A percentile compares a stretch with the other conserved stretches of the same genome.
These are phyloP conservation scores for Callocephalon fimbriatum DNA, from an alignment of 2,113 vertebrate genomes.

Conservation along the genomic window DNA sequence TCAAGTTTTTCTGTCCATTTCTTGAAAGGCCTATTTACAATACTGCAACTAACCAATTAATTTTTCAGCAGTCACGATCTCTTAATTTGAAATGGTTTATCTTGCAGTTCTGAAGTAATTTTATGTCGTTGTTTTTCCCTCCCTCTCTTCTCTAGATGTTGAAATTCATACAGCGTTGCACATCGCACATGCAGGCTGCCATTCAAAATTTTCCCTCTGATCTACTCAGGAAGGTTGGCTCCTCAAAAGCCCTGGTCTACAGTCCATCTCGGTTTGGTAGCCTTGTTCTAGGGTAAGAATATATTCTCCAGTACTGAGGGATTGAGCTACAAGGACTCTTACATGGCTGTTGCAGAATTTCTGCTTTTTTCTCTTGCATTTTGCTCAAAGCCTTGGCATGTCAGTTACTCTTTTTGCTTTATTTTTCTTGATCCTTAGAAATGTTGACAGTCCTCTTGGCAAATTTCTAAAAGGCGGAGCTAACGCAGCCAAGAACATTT, in stretches of 20 bases:
- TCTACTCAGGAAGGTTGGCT: constrained; percentile 66
- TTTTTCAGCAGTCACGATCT: background rate
- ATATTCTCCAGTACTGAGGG: background rate
- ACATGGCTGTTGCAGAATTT: background rate
- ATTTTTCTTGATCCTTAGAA: constrained; percentile 64
- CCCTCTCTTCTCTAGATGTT: constrained; percentile 73
- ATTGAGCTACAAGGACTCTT: background rate
- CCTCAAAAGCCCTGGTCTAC: constrained; percentile 72
- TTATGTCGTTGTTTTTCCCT: background rate
- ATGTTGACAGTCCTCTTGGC: constrained; percentile 57
- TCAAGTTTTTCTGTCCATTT: background rate
- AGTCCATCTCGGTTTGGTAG: constrained; percentile 75
- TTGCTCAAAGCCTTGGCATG: background rate
- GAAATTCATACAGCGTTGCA: constrained; percentile 83
- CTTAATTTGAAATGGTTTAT: background rate
- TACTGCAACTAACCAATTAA: background rate
- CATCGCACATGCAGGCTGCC: constrained; percentile 79
- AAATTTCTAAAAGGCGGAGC: constrained; percentile 62
- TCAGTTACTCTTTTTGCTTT: background rate
- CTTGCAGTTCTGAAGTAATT: background rate
- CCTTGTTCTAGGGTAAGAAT: constrained; percentile 76
- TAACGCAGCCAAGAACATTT: constrained; percentile 65
- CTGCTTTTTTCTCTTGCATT: background rate
- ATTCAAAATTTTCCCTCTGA: constrained; percentile 69
- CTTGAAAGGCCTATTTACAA: background rate